Evolutionary conservation across 2,797 vertebrate species (phyloP), one percentile per base, ranked within the genome.

Genomic region (Synaphobranchus kaupii): DNA sequence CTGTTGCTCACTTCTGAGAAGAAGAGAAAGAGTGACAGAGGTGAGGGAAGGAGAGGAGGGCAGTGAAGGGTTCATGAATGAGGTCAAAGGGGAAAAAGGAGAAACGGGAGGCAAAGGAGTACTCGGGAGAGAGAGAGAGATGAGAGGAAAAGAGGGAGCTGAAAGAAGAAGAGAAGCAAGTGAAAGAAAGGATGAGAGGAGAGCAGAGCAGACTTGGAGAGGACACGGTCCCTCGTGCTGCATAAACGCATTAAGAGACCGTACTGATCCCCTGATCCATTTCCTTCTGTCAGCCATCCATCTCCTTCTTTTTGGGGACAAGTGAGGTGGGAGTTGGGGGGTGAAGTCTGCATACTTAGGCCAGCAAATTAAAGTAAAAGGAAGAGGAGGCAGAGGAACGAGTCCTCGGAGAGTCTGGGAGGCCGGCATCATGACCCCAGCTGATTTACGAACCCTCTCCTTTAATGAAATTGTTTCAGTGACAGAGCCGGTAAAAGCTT

Each of bases 381-480:
- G 93, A 91, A 94, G 92, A 93, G 87, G 92, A 89, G 92, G 94
- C 94, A 95, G 88, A 92, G 73, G 86, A 89, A 90, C 56, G 63
- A 88, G 58, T 87, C 91, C 95, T 94, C 92, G 95, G 94, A 95
- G 95, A 96, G 95, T 95, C 96, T 93, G 90, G 89, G 94, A 95
- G 96, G 95, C 95, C 95, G 97, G 95, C 91, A 78, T 95, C 93
- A 96, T 98, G 98, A 98, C 97, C 97, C 96, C 95, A 93, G 96
- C 94, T 99, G 98, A 99, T 99, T 99, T 99, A 99, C 97, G 96
- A 96, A 97, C 97, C 97, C 97, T 97, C 97, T 97, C 96, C 97
- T 96, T 98, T 99, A 99, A 99, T 99, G 98, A 99, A 99, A 99
- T 99, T 99, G 98, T 99, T 99, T 97, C 98, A 97, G 96, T 98